A percentile compares a stretch with the other conserved stretches of the same genome.
phyloP scores from a whole-genome alignment of 2,113 vertebrate species.

The Sminthopsis crassicaudata region DNA sequence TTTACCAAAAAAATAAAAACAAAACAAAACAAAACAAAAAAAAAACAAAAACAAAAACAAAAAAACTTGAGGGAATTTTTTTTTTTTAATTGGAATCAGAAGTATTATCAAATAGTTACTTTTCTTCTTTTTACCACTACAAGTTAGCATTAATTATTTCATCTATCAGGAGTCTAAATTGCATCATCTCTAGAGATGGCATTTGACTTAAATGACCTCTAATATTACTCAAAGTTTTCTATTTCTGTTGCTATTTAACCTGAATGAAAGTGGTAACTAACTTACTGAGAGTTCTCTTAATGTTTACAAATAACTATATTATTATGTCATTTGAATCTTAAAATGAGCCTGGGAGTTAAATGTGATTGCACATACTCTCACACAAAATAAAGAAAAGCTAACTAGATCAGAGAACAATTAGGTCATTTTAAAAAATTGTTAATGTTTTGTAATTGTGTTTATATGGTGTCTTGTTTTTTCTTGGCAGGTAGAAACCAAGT shows the following conservation, averaged over 20 bases:
- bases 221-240: neutral
- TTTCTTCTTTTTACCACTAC: neutral
- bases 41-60: no score
- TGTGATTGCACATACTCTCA: neutral
- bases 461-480: neutral
- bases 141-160: neutral
- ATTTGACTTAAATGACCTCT: neutral
- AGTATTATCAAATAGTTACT: neutral
- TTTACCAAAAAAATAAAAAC: no score
- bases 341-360: neutral
- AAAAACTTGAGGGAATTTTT: neutral
- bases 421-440: neutral
- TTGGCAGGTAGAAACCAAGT: neutral
- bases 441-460: neutral
- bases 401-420: neutral
- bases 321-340: neutral
- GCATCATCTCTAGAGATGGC: neutral
- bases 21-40: no score
- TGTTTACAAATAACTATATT: neutral
- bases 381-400: neutral
- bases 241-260: neutral
- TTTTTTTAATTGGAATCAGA: neutral
- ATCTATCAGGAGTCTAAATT: neutral
- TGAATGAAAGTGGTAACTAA: neutral
- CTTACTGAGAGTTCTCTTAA: neutral